Base-by-base conservation (phyloP, 2,113 vertebrate species). In the Chlamydotis undulata region DNA sequence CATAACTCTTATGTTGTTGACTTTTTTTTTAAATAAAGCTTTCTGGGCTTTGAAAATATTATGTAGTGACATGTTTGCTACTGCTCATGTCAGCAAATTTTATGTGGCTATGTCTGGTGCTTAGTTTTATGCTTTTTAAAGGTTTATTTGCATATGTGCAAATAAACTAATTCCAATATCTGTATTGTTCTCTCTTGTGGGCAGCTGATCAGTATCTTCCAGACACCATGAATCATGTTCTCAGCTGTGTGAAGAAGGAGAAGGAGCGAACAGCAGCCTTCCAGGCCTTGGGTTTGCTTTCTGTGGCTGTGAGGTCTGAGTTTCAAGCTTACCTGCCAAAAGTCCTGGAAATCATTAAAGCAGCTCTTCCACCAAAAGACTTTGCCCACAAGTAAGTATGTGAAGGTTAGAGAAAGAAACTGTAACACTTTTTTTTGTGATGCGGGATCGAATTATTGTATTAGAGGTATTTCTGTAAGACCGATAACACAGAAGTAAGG, bases 321-420 rank as follows among this genome's bases (percentile, higher is more conserved):
- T 99, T 99, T 95, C 99, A 99, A 89, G 98, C 98, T 29, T 99
- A 99, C 93, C 98, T 99, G 83, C 97, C 98, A 28, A 99, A 99
- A 93, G 99, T 99, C 92, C 98, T 99, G 41, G 99, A 99, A 97
- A 99, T 99, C 93, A 99, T 99, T 94, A 99, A 99, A 97, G 98
- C 99, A 57, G 99, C 99, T 29, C 98, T 99, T 81, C 99, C 99
- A 33, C 99, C 99, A 5, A 99, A 99, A 95, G 99, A 99, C 96
- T 99, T 99, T 86, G 99, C 99, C 60, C 99, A 99, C 96, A 99
- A 99, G 99, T 99, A 94, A 98, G 98, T 90, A 14, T 24, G n/a
- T 57, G 43, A 35, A 70, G 23, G 9, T 37, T 61, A 17, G 64
- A 61, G 37, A 37, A 75, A 75, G 33, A 52, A 79, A 71, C 29